Percentiles rank a stretch among this genome's conserved stretches.
Evolutionary conservation across 2,113 vertebrate genomes (phyloP).

Genomic region (Salvelinus alpinus): DNA sequence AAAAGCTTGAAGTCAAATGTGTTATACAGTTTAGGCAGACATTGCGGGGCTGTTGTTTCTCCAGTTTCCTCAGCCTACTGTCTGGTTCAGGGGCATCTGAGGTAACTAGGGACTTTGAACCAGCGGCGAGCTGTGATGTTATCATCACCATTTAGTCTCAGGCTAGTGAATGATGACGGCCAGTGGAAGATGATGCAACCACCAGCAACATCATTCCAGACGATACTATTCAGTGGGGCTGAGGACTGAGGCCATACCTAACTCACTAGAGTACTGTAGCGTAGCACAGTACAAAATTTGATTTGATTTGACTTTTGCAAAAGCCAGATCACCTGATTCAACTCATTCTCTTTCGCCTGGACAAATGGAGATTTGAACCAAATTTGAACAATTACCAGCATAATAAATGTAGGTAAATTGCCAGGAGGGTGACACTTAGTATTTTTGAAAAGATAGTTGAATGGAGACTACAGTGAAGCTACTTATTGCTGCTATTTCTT

Average conservation of each 20-base stretch:
- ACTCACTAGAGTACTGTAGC: background rate
- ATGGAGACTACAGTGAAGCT: background rate
- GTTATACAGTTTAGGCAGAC: background rate
- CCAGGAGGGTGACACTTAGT: background rate
- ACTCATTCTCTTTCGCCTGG: background rate
- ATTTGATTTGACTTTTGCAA: background rate
- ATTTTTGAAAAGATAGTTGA: background rate
- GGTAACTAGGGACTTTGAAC: background rate
- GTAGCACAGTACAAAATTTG: no score
- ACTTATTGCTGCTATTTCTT: background rate
- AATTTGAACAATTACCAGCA: background rate
- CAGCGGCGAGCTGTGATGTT: constrained; percentile 18
- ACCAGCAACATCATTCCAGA: constrained; percentile 22
- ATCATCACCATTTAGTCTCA: constrained; percentile 10
- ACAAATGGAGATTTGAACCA: background rate
- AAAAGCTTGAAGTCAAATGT: background rate
- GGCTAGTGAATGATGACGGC: constrained; percentile 16
- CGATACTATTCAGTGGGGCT: background rate
- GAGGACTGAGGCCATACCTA: constrained; percentile 6
- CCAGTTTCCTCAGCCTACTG: background rate
- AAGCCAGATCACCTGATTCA: background rate
- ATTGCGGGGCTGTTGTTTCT: background rate
- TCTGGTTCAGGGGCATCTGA: background rate
- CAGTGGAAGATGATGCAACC: constrained; percentile 40
- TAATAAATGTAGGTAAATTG: background rate